Conservation (phyloP, 1,140 invertebrate species). For the Oryzaephilus surinamensis region DNA sequence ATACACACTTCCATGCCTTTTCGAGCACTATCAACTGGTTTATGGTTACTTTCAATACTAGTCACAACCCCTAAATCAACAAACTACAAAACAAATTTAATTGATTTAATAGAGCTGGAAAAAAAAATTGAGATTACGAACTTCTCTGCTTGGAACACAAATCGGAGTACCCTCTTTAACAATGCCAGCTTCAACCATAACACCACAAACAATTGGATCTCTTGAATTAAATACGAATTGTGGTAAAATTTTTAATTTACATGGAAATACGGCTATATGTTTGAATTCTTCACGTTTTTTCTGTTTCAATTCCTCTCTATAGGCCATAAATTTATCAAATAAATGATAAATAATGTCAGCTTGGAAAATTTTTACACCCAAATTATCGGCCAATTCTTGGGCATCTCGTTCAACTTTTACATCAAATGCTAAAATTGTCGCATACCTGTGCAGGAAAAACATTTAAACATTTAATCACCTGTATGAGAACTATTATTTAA, state of each 20-base stretch:
- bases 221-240: conserved; percentile 96
- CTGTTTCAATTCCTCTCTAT: conserved; percentile 86
- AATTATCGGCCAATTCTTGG: conserved; percentile 88
- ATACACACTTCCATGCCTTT: conserved; percentile 98
- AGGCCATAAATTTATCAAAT: conserved; percentile 94
- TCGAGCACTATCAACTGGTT: conserved; percentile 83
- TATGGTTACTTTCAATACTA: conserved; percentile 84
- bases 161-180: conserved; percentile 94
- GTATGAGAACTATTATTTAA: no score
- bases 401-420: conserved; percentile 97
- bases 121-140: conserved; percentile 36
- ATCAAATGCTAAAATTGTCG: conserved; percentile 97
- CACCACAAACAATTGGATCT: conserved; percentile 95
- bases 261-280: conserved; percentile 95
- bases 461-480: no score
- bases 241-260: conserved; percentile 69
- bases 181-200: conserved; percentile 91
- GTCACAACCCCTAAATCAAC: conserved; percentile 90
- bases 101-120: neutral
- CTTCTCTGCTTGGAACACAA: conserved; percentile 92
- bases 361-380: conserved; percentile 95
- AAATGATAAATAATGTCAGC: conserved; percentile 99
- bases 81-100: conserved; percentile 55
- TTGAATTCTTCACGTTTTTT: conserved; percentile 92
- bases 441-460: conserved; percentile 79